Base-by-base conservation (phyloP, 1,140 invertebrate species). In the Daktulosphaira vitifoliae region DNA sequence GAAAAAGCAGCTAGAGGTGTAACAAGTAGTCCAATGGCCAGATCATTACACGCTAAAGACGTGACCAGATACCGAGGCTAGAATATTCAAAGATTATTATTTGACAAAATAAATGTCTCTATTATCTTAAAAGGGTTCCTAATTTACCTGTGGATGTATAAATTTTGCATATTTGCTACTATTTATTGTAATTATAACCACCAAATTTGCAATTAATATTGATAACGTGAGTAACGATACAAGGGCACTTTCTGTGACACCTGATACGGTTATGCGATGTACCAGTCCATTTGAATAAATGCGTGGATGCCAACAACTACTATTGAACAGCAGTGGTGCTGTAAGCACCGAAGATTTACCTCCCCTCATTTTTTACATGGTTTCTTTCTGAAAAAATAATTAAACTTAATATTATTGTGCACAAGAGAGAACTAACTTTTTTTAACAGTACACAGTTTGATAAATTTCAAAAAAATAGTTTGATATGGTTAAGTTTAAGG, bases 1-100 rank as follows among this genome's bases (percentile, higher is more conserved):
- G 88, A 87, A 68, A 89, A 76, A 70, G 89, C 82, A 29, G 86
- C 87, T 71, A 89, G 87, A 9, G 87, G 87, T 37, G 87, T 88
- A 68, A 90, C 86, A 70, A 90, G 77, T 64, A 90, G 79, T 29
- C 88, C 88, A 71, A 88, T 90, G 69, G 88, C 88, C 53, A 90
- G 78, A 74, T 90, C 87, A 76, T 90, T 91, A 69, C 87, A 81
- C 20, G 88, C 87, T 71, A 90, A 75, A 46, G 87, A 89, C 26
- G 88, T 90, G 72, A 91, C 77, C 67, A 91, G 78, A 76, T 89
- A 90, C 68, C 87, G 81, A 33, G 88, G 88, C 88, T 90, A 80
- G 59, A 82, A n/a, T n/a, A 82, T 26, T 16, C 16, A 48, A 48
- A 22, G 20, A 33, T 33, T 11, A 11, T 33, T 33, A 33, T 33